Conservation (phyloP, 2,888 invertebrate genomes). For the Calliphora vomitoria region DNA sequence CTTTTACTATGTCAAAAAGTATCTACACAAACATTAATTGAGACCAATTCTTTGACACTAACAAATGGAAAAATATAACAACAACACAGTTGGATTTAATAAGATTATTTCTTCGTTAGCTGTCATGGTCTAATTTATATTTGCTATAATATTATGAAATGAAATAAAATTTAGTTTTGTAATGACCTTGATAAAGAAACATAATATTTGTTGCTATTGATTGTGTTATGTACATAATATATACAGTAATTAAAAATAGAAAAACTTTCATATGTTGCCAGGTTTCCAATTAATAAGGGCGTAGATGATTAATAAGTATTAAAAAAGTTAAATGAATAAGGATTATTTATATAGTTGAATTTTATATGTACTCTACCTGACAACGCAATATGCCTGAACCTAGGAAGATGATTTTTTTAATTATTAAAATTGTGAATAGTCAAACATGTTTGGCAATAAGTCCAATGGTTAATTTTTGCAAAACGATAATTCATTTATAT, state of each 20-base stretch:
- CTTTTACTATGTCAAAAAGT: background rate
- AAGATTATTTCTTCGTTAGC: conserved; percentile 1
- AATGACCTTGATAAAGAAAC: conserved; percentile 2
- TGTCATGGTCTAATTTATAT: background rate
- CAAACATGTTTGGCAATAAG: no score
- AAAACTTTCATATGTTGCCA: background rate
- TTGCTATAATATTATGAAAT: background rate
- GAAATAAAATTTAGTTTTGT: background rate
- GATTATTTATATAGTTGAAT: no score
- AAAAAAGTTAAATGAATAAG: background rate
- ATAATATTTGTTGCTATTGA: background rate
- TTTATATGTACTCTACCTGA: no score
- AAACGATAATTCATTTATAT: no score
- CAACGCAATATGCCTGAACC: no score
- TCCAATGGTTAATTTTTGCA: no score
- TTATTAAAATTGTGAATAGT: no score
- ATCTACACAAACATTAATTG: conserved; percentile 8
- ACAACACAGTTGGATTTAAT: conserved; percentile 11
- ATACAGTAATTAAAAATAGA: background rate
- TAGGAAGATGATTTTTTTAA: no score
- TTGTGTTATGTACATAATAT: background rate
- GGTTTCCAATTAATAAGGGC: background rate
- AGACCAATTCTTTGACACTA: conserved; percentile 8
- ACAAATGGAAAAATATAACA: conserved; percentile 1
- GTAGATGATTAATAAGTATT: background rate